phyloP scores from a whole-genome alignment of 1,140 invertebrate genomes.

The Drosophila bifasciata region DNA sequence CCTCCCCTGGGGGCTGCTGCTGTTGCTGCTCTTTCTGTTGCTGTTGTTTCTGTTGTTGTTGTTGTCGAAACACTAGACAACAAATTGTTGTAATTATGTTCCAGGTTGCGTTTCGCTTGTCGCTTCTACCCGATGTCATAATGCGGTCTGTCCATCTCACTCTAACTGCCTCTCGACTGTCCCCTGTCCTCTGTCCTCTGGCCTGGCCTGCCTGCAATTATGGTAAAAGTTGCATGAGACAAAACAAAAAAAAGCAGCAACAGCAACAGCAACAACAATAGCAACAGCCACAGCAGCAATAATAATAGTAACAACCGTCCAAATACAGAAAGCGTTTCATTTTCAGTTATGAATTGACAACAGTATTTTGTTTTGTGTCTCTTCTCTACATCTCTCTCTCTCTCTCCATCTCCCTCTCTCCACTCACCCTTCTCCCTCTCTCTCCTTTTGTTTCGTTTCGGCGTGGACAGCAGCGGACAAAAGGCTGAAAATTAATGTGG shows the following conservation, averaged over 20 bases:
- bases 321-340: constrained; percentile 69
- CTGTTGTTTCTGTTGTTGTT: constrained; percentile 47
- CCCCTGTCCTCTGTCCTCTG: too few relatives aligned
- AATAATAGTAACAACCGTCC: constrained; percentile 47
- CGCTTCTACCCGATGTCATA: constrained; percentile 80
- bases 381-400: too few relatives aligned
- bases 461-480: constrained; percentile 3
- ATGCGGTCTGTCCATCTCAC: constrained; percentile 47
- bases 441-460: constrained; percentile 22
- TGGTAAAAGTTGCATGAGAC: constrained; percentile 80
- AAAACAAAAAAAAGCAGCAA: constrained; percentile 38
- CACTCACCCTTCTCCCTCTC: too few relatives aligned
- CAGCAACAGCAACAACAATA: constrained; percentile 28
- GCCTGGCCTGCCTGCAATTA: constrained; percentile 65
- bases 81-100: constrained; percentile 82
- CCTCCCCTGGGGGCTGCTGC: background rate
- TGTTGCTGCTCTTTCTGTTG: constrained; percentile 19
- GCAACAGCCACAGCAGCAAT: constrained; percentile 33
- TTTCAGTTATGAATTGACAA: constrained; percentile 75
- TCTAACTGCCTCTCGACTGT: constrained; percentile 25
- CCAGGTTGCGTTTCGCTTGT: constrained; percentile 79
- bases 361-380: constrained; percentile 51
- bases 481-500: too few relatives aligned
- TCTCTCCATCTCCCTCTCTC: too few relatives aligned
- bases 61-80: constrained; percentile 76